Percentiles rank a stretch among this genome's conserved stretches.
These are phyloP conservation scores for Tetragonisca angustula DNA, from an alignment of 2,888 invertebrate genomes.

Conservation along the genomic window DNA sequence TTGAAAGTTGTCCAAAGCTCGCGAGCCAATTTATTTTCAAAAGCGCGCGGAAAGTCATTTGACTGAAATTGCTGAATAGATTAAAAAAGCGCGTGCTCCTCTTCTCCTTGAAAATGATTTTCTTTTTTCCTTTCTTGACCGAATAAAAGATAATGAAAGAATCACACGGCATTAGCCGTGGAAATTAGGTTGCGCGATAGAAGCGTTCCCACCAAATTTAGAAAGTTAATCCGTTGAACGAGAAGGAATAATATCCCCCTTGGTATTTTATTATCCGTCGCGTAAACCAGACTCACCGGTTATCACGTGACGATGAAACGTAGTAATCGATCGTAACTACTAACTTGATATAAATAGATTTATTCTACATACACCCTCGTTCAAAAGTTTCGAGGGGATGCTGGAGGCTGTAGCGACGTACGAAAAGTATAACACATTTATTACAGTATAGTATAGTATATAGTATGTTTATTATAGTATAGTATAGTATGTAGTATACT, in stretches of 20 bases:
- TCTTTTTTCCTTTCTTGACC: background rate
- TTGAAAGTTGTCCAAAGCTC: background rate
- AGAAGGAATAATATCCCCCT: constrained; percentile 3
- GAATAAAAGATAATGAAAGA: background rate
- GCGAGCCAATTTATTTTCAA: background rate
- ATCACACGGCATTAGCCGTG: background rate
- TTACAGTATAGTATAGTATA: no score
- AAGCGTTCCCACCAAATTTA: background rate
- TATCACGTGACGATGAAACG: background rate
- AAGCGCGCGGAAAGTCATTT: background rate
- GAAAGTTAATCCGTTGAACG: constrained; percentile 17
- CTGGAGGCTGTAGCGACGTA: no score
- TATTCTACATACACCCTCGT: background rate
- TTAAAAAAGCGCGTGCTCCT: background rate
- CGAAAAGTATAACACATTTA: no score
- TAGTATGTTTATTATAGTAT: no score
- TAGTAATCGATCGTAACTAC: background rate
- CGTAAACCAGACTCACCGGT: background rate
- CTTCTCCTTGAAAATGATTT: background rate
- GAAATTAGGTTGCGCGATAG: constrained; percentile 11
- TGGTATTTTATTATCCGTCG: background rate
- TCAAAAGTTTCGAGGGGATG: no score
- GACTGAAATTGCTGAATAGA: no score
- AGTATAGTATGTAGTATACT: no score
- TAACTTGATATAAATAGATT: background rate